phyloP scores from a whole-genome alignment of 2,888 invertebrate genomes.

The Conus canariensis region DNA sequence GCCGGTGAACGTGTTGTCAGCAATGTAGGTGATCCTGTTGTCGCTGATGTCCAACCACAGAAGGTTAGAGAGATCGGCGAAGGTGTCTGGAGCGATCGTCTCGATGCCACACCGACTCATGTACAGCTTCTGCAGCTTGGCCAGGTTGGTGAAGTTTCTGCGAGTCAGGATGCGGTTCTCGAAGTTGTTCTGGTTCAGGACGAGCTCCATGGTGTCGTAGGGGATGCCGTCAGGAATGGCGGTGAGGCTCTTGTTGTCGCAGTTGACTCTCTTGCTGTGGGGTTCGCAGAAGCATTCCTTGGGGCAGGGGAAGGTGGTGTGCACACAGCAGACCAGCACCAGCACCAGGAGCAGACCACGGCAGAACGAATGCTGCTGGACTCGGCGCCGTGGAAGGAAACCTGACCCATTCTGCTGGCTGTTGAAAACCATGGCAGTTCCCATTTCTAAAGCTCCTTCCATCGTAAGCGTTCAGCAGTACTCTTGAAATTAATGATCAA shows the following conservation, averaged over 20 bases:
- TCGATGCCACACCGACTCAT: conserved; percentile 76
- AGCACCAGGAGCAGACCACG: conserved; percentile 37
- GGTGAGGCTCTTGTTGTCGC: conserved; percentile 70
- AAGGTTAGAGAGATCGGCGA: conserved; percentile 71
- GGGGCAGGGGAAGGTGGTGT: conserved; percentile 65
- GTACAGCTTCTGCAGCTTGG: conserved; percentile 73
- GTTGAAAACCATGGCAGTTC: background rate
- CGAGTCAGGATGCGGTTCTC: conserved; percentile 64
- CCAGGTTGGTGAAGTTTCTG: conserved; percentile 72
- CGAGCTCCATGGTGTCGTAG: conserved; percentile 70
- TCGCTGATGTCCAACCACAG: conserved; percentile 76
- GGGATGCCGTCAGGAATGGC: conserved; percentile 75
- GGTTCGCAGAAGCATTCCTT: conserved; percentile 75
- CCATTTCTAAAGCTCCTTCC: background rate
- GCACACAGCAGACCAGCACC: conserved; percentile 45
- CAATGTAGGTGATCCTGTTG: conserved; percentile 72
- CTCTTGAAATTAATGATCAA: no score
- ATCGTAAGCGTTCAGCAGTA: background rate
- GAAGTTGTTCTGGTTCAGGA: conserved; percentile 75
- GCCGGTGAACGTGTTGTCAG: conserved; percentile 75
- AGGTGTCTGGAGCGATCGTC: conserved; percentile 73
- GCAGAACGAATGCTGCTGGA: background rate
- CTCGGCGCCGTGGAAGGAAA: background rate
- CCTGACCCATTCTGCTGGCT: background rate
- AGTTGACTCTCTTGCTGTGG: conserved; percentile 73